These are phyloP conservation scores for Meandrusa payeni DNA, from an alignment of 2,888 invertebrate genomes.

Conservation along the genomic window DNA sequence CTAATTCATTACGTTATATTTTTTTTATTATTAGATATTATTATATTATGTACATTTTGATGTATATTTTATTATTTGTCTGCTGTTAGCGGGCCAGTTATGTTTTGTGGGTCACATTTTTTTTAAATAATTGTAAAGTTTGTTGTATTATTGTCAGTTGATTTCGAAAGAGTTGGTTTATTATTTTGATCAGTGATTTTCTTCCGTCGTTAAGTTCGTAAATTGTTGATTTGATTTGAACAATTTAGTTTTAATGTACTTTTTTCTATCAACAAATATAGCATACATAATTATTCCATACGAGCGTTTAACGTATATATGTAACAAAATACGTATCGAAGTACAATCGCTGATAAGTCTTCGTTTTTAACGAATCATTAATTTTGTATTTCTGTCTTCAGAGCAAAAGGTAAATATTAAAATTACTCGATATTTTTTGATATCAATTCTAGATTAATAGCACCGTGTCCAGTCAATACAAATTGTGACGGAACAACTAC, in stretches of 20 bases:
- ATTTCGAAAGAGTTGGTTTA: slow-evolving; percentile 61
- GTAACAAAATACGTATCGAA: slow-evolving; percentile 79
- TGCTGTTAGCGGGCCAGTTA: slow-evolving; percentile 68
- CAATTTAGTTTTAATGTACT: slow-evolving; percentile 46
- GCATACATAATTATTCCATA: slow-evolving; percentile 58
- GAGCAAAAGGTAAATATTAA: slow-evolving; percentile 32
- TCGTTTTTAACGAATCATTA: slow-evolving; percentile 54
- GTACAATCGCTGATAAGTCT: slow-evolving; percentile 74
- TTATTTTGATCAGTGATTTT: slow-evolving; percentile 61
- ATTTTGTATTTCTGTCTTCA: slow-evolving; percentile 46
- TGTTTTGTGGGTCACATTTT: slow-evolving; percentile 72
- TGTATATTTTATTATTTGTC: slow-evolving; percentile 79
- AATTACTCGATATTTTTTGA: slow-evolving; percentile 65
- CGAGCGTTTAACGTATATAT: slow-evolving; percentile 62
- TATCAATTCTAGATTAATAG: slow-evolving; percentile 53
- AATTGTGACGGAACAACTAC: slow-evolving; percentile 49
- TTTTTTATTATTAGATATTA: slow-evolving; percentile 72
- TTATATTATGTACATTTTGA: slow-evolving; percentile 81
- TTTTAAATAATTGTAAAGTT: slow-evolving; percentile 68
- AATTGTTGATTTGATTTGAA: slow-evolving; percentile 59
- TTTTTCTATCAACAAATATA: slow-evolving; percentile 45
- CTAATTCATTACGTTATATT: slow-evolving; percentile 77
- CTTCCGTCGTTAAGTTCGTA: slow-evolving; percentile 54
- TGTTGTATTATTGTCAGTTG: slow-evolving; percentile 72
- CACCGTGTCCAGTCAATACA: slow-evolving; percentile 62